A percentile compares a stretch with the other conserved stretches of the same genome.
Evolutionary conservation across 2,888 invertebrate genomes (phyloP).

Genomic region (Neria commutata): DNA sequence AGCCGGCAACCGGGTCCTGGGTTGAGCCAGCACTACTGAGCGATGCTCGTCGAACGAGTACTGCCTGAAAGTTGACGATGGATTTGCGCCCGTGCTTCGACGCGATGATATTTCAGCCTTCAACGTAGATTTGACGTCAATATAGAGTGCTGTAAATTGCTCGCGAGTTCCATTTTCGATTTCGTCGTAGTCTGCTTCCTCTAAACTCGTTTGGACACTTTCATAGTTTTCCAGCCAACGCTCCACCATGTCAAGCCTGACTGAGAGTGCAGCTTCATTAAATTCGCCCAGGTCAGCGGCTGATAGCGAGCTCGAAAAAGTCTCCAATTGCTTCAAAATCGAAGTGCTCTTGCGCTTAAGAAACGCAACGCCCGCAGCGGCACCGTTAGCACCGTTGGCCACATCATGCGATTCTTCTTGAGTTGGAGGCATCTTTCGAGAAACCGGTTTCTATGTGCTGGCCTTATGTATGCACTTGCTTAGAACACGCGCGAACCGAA

Average conservation of each 20-base stretch:
- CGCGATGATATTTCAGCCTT: background rate
- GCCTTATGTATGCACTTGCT: too few relatives aligned
- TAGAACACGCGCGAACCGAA: too few relatives aligned
- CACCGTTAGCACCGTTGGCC: too few relatives aligned
- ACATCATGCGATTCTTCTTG: too few relatives aligned
- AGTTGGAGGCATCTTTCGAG: too few relatives aligned
- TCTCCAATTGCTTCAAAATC: background rate
- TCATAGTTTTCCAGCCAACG: background rate
- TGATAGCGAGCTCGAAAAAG: background rate
- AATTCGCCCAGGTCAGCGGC: background rate
- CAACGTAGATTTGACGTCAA: background rate
- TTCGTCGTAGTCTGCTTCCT: background rate
- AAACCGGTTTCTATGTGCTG: too few relatives aligned
- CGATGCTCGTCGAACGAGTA: background rate
- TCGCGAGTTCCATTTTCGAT: background rate
- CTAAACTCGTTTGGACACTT: background rate
- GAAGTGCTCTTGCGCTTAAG: background rate
- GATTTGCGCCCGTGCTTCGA: background rate
- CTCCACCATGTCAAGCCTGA: background rate
- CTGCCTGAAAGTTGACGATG: background rate
- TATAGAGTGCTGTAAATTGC: background rate
- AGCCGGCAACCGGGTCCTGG: background rate
- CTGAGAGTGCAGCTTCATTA: background rate
- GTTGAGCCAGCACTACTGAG: background rate
- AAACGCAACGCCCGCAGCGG: background rate